phyloP scores from a whole-genome alignment of 2,888 invertebrate species.

The Patella ulyssiponensis region DNA sequence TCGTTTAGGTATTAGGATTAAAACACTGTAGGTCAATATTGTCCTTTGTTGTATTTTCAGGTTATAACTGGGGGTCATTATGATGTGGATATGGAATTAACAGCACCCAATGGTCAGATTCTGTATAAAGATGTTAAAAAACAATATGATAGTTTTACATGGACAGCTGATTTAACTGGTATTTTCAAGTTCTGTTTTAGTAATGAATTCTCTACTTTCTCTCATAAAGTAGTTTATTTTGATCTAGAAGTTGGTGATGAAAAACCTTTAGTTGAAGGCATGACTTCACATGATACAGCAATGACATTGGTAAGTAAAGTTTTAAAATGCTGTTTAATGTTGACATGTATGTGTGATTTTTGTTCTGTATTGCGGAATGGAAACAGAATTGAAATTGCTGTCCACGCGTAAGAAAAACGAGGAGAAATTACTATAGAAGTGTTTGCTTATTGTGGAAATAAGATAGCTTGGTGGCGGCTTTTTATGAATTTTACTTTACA shows the following conservation, averaged over 20 bases:
- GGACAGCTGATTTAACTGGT: conserved; percentile 66
- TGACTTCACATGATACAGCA: conserved; percentile 77
- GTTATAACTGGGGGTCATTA: conserved; percentile 99
- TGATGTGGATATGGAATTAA: conserved; percentile 94
- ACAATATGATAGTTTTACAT: conserved; percentile 93
- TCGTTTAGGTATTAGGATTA: no score
- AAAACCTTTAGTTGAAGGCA: conserved; percentile 79
- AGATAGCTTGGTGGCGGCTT: no score
- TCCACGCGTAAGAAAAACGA: no score
- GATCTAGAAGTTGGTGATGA: conserved; percentile 94
- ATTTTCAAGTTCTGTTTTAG: conserved; percentile 82
- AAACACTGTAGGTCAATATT: no score
- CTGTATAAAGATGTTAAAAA: conserved; percentile 93
- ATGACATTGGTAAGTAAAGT: conserved; percentile 79
- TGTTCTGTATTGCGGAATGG: no score
- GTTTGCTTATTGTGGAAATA: no score
- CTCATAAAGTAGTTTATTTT: conserved; percentile 98
- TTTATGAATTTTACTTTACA: no score
- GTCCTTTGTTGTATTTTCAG: conserved; percentile 74
- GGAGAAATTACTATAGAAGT: no score
- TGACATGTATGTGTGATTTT: no score
- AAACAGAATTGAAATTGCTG: no score
- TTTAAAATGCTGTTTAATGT: neutral
- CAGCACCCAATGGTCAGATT: conserved; percentile 86
- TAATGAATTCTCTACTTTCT: conserved; percentile 99